These are phyloP conservation scores for Chlorospingus flavigularis DNA, from an alignment of 2,797 vertebrate genomes.

Conservation along the genomic window DNA sequence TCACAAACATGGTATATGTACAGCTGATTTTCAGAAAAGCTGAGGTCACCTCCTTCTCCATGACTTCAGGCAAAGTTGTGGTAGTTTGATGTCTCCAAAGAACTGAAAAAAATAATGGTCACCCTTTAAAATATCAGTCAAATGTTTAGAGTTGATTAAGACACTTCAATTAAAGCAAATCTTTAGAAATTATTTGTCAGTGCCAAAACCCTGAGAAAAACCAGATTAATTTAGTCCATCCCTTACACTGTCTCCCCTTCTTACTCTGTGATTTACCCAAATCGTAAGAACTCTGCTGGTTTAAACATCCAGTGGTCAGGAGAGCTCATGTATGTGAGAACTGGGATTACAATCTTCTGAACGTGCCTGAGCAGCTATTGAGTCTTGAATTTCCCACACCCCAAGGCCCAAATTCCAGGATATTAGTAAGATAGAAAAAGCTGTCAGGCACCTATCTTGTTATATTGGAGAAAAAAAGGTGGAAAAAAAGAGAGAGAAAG, in stretches of 20 bases:
- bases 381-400: neutral
- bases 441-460: neutral
- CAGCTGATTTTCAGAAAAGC: neutral
- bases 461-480: neutral
- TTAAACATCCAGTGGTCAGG: neutral
- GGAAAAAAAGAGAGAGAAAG: neutral
- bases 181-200: neutral
- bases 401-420: neutral
- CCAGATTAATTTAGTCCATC: neutral
- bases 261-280: neutral
- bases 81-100: neutral
- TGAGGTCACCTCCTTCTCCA: neutral
- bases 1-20: rapidly evolving
- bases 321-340: neutral
- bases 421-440: neutral
- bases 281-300: neutral
- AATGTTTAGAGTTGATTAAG: neutral
- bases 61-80: neutral
- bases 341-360: neutral
- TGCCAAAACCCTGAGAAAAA: neutral
- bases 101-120: neutral
- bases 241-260: neutral
- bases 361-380: neutral
- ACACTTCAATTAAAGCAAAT: neutral
- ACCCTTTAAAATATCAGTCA: neutral